A percentile compares a stretch with the other conserved stretches of the same genome.
Conservation (phyloP, 2,113 vertebrate species). For the Nicator chloris region DNA sequence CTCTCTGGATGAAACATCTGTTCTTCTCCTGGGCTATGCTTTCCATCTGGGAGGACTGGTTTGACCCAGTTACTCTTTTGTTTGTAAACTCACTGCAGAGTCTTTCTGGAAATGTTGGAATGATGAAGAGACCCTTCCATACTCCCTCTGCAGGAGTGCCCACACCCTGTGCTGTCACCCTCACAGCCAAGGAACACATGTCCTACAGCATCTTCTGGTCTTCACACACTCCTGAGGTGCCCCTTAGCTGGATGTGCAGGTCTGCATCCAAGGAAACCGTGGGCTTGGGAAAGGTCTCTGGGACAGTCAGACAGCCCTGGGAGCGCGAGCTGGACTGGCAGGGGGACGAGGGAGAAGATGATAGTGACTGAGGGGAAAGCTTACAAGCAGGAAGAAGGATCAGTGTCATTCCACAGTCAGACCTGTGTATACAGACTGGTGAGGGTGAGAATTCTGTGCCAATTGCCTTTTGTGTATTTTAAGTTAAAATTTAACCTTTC, state of each 20-base stretch:
- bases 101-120: not conserved
- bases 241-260: not conserved
- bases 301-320: not conserved
- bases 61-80: not conserved
- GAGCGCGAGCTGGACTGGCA: accelerated
- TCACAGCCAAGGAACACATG: accelerated
- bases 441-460: not conserved
- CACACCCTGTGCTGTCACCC: not conserved
- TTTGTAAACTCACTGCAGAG: not conserved
- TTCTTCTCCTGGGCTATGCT: not conserved
- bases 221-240: accelerated
- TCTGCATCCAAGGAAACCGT: not conserved
- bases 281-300: not conserved
- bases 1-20: not conserved
- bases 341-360: not conserved
- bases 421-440: not conserved
- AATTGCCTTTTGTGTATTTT: not conserved
- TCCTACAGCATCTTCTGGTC: not conserved
- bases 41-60: not conserved
- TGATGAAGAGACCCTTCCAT: not conserved
- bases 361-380: not conserved
- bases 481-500: slow-evolving; percentile 36
- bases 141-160: not conserved
- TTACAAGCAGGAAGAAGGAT: not conserved
- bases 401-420: not conserved